Evolutionary conservation across 2,888 invertebrate genomes (phyloP).

Genomic region (Bimastos eiseni): DNA sequence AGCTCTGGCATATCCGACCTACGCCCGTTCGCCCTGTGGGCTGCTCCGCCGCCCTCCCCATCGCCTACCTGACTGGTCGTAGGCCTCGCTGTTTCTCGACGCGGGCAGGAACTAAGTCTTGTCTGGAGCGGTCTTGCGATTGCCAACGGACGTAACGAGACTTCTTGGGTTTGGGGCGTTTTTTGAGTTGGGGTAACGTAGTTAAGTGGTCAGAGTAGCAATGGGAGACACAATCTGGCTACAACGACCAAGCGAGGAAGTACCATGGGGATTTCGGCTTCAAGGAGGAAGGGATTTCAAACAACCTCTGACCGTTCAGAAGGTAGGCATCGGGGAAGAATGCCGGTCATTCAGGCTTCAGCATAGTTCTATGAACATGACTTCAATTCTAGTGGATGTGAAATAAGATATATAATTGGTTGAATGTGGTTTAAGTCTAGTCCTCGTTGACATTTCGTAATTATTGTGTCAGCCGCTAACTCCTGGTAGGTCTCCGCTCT

Average conservation of each 20-base stretch:
- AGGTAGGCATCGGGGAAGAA: slow-evolving; percentile 50
- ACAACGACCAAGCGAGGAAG: slow-evolving; percentile 53
- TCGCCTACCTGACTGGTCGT: not conserved
- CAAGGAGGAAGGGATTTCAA: slow-evolving; percentile 59
- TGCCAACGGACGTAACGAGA: not conserved
- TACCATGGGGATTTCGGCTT: slow-evolving; percentile 62
- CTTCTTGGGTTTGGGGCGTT: not conserved
- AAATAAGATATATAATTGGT: not conserved
- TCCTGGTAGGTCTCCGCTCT: no score
- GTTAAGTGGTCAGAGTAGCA: not conserved
- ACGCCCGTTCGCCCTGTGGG: not conserved
- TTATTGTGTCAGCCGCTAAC: no score
- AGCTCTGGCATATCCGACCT: not conserved
- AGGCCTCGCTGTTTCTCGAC: not conserved
- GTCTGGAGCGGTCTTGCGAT: not conserved
- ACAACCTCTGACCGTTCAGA: slow-evolving; percentile 56
- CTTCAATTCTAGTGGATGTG: no score
- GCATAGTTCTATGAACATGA: no score
- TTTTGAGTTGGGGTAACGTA: not conserved
- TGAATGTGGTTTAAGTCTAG: no score
- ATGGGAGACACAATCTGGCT: slow-evolving; percentile 58
- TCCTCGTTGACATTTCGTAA: no score
- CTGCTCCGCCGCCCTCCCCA: not conserved
- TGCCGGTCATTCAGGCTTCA: not conserved
- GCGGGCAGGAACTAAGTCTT: not conserved